These are phyloP conservation scores for Ctenodactylus gundi DNA, from an alignment of 2,113 vertebrate genomes.

Conservation along the genomic window DNA sequence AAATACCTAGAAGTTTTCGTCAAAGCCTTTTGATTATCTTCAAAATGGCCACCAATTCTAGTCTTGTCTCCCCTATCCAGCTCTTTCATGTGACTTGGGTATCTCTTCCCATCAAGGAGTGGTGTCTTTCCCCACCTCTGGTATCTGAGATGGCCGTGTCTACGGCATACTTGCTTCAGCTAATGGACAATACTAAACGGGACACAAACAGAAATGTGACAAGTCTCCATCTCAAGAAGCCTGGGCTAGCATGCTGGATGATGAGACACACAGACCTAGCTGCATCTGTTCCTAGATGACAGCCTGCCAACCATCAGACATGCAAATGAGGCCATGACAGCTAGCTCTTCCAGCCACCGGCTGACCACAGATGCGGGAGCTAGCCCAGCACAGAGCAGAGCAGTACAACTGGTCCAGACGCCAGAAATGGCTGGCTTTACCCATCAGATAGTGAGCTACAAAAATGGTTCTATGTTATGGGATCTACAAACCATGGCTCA, in stretches of 20 bases:
- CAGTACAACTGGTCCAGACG: neutral
- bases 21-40: neutral
- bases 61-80: neutral
- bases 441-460: neutral
- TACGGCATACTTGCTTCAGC: neutral
- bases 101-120: neutral
- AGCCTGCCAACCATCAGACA: neutral
- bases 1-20: neutral
- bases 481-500: neutral
- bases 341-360: neutral
- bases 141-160: neutral
- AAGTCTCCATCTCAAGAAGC: neutral
- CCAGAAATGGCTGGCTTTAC: neutral
- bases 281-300: slow-evolving; percentile 8
- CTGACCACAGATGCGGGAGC: neutral
- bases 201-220: neutral
- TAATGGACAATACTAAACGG: neutral
- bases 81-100: neutral
- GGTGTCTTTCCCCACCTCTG: neutral
- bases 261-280: neutral
- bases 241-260: neutral
- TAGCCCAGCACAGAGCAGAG: neutral
- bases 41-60: neutral
- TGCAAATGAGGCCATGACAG: neutral
- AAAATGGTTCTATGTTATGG: neutral